These are phyloP conservation scores for Molorchus minor DNA, from an alignment of 2,888 invertebrate genomes.

Conservation along the genomic window DNA sequence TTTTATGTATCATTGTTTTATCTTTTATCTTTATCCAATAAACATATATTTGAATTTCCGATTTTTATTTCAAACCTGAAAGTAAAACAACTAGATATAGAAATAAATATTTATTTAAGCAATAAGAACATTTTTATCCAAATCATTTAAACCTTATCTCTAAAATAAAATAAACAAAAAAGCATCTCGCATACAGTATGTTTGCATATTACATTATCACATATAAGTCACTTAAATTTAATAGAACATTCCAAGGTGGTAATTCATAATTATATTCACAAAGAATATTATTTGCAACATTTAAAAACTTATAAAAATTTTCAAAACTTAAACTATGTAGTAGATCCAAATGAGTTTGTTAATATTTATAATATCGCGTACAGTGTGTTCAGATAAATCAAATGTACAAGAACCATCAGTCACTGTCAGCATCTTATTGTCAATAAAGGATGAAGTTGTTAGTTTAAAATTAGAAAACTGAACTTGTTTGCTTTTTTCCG, in stretches of 20 bases:
- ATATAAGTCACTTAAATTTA: background rate
- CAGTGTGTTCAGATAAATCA: background rate
- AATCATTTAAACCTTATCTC: background rate
- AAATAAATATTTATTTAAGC: background rate
- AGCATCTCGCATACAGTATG: background rate
- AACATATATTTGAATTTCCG: too few species aligned
- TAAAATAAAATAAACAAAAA: background rate
- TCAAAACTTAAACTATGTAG: background rate
- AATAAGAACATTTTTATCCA: background rate
- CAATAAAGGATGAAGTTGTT: background rate
- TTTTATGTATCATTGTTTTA: too few species aligned
- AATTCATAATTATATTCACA: background rate
- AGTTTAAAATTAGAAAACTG: background rate
- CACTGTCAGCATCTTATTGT: background rate
- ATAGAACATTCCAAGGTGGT: background rate
- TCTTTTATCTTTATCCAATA: too few species aligned
- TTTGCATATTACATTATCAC: background rate
- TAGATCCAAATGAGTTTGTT: background rate
- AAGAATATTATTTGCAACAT: background rate
- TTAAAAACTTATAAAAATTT: background rate
- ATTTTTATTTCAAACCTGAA: background rate
- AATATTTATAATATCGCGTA: background rate
- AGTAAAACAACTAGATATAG: background rate
- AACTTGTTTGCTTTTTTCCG: background rate
- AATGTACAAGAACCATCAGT: background rate